Base-by-base conservation (phyloP, 2,113 vertebrate genomes). In the Sakesphorus luctuosus region DNA sequence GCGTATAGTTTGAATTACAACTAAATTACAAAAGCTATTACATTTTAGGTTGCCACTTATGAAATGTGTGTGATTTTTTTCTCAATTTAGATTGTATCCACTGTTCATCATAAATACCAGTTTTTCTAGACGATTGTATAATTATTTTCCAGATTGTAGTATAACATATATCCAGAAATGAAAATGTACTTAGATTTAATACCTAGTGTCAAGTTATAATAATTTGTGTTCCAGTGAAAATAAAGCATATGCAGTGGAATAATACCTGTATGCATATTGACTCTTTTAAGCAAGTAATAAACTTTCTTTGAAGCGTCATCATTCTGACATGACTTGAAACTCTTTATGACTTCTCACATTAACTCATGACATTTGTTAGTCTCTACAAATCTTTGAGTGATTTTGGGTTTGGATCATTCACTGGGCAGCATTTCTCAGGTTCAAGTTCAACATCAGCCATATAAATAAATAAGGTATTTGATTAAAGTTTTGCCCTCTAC, bases 171-270 rank as follows among this genome's bases (percentile, higher is more conserved):
- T 94, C 69, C 74, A 96, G 91, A 97, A 96, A 94, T 94, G 77
- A 94, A 97, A 97, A 96, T 98, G 97, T 98, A 97, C 96, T 97
- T 97, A 84, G 84, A 95, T 71, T 90, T 96, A 97, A 96, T 97
- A 96, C 93, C 80, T 97, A 97, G 97, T 97, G 85, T 97, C 93
- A 95, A 96, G 62, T 96, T 95, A 89, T 71, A 59, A 66, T 46
- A 74, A 65, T 85, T 82, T 95, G 91, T 98, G 96, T 97, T 97
- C 79, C 90, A 96, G 72, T 94, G 72, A 95, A 97, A 98, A 98
- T 98, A 98, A 98, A 98, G 97, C 95, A 91, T 93, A 93, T 97
- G 92, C 92, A 97, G 94, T 98, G 98, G 96, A 98, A 98, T 98
- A 97, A 97, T 25, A 75, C 53, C 87, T 97, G 93, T 97, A 98